Evolutionary conservation across 2,797 vertebrate genomes (phyloP).

Genomic region (Lutjanus argentimaculatus): DNA sequence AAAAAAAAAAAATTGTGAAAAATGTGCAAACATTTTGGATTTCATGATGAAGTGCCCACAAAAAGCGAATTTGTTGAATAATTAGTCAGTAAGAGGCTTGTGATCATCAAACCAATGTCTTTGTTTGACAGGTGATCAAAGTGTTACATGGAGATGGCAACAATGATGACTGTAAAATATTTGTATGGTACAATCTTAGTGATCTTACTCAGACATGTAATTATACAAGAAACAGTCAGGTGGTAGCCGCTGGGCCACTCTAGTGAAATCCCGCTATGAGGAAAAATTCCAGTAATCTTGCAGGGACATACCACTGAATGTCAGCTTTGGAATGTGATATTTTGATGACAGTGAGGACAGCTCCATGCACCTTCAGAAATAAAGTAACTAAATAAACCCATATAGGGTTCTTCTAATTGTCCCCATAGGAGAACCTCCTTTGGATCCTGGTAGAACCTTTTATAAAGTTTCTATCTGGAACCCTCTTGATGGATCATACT

Average conservation of each 20-base stretch:
- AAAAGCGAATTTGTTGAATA: conserved; percentile 18
- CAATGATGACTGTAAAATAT: conserved; percentile 3
- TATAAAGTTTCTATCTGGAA: too few relatives aligned
- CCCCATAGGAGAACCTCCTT: too few relatives aligned
- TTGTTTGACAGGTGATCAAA: conserved; percentile 26
- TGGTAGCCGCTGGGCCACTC: neutral
- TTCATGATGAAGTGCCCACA: conserved; percentile 36
- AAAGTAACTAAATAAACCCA: too few relatives aligned
- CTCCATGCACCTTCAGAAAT: conserved; percentile 11
- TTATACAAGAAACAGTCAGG: neutral
- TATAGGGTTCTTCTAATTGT: too few relatives aligned
- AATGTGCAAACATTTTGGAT: conserved; percentile 24
- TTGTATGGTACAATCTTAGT: neutral
- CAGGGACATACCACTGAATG: conserved; percentile 47
- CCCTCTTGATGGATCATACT: too few relatives aligned
- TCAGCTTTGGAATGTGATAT: conserved; percentile 46
- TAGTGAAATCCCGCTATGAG: neutral
- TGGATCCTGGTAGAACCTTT: too few relatives aligned
- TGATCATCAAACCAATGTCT: conserved; percentile 14
- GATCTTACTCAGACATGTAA: neutral
- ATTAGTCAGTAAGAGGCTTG: neutral
- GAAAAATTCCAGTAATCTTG: conserved; percentile 20
- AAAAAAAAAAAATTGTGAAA: neutral
- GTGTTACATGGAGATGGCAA: neutral
- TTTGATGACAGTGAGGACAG: conserved; percentile 29